Evolutionary conservation across 1,140 invertebrate genomes (phyloP).

Genomic region (Euwallacea similis): DNA sequence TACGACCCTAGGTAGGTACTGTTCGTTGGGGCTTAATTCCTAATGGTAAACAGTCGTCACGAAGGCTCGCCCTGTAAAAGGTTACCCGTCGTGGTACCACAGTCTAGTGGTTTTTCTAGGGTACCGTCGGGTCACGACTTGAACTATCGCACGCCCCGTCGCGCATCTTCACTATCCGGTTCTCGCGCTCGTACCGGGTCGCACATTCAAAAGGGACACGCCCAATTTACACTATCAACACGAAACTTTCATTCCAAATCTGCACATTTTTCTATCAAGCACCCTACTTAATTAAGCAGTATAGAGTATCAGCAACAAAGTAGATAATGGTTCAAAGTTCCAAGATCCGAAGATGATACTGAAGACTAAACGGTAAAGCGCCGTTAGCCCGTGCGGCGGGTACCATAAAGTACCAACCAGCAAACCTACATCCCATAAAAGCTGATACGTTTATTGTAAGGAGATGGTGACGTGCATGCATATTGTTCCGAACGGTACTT

Average conservation of each 20-base stretch:
- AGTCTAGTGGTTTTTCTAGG: constrained; percentile 48
- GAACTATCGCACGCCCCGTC: constrained; percentile 48
- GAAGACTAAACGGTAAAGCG: constrained; percentile 5
- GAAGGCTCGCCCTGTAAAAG: constrained; percentile 36
- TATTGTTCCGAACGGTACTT: constrained; percentile 24
- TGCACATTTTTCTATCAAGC: no score
- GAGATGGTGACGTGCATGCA: constrained; percentile 30
- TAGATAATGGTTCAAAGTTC: no score
- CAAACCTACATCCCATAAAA: constrained; percentile 30
- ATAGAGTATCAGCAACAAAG: not conserved
- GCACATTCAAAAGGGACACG: constrained; percentile 18
- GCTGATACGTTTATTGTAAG: constrained; percentile 32
- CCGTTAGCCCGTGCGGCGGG: constrained; percentile 18
- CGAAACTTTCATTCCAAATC: no score
- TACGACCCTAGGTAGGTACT: not conserved
- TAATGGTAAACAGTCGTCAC: constrained; percentile 22
- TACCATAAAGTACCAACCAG: constrained; percentile 26
- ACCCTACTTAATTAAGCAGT: not conserved
- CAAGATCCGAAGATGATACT: constrained; percentile 23
- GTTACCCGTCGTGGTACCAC: constrained; percentile 37
- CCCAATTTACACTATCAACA: constrained; percentile 10
- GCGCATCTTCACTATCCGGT: constrained; percentile 46
- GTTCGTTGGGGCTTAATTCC: constrained; percentile 1
- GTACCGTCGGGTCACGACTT: constrained; percentile 47
- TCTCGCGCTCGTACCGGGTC: constrained; percentile 34